Evolutionary conservation across 2,888 invertebrate genomes (phyloP), one percentile per base, ranked within the genome.

Genomic region (Cheilosia impressa): DNA sequence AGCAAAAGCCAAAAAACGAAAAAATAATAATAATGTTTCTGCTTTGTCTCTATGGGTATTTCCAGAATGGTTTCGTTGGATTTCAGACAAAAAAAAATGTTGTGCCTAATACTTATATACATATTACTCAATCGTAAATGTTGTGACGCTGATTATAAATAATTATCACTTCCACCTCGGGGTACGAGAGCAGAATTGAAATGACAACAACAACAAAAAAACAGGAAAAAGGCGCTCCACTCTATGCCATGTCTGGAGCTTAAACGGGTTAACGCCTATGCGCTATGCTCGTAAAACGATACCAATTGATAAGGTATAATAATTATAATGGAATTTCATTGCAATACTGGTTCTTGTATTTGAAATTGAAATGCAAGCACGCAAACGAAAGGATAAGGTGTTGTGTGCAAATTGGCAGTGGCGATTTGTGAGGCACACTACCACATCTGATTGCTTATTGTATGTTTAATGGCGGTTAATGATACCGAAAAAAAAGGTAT

Each of bases 261-360:
- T 17, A 62, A 79, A 65, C 55, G 34, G 24, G 34, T 66, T 65
- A 38, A 66, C 17, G 52, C 53, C 79, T 80, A 7, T 66, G 73
- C 79, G 78, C 71, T 63, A 47, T 22, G 55, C 47, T 1, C 58
- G 27, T 24, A 65, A 31, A 66, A 50, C 27, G 19, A 52, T 15
- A 50, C 31, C 22, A 60, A 73, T 68, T 80, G 73, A 75, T 73
- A 66, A 66, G 45, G 38, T 4, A 53, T 60, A 62, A 80, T 75
- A 75, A 80, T 80, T 80, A 68, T 75, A 63, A 68, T 53, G 55
- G 66, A 68, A 80, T 80, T 68, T 53, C 47, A 80, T 60, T 45
- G 62, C 5, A 4, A 66, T 43, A 75, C 80, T 55, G 66, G 80
- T 75, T 78, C 62, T 72, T 55, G 60, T 31, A 27, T 2, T 58